These are phyloP conservation scores for Chrysolina haemoptera DNA, from an alignment of 2,888 invertebrate species.

Conservation along the genomic window DNA sequence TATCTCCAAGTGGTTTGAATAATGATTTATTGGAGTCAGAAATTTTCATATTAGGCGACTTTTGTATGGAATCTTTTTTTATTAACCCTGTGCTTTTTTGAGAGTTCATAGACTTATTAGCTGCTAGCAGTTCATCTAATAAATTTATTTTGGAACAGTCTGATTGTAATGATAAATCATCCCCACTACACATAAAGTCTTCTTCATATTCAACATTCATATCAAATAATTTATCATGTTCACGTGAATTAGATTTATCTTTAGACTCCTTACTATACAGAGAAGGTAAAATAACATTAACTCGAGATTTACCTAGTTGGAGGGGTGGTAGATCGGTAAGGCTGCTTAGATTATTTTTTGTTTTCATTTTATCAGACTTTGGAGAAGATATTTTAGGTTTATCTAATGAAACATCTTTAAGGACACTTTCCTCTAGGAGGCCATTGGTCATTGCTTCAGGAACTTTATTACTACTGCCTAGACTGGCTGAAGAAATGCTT, in stretches of 20 bases:
- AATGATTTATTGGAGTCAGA: constrained; percentile 4
- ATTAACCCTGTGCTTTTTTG: constrained; percentile 31
- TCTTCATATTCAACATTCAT: constrained; percentile 66
- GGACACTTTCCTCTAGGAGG: constrained; percentile 28
- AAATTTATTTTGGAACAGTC: constrained; percentile 44
- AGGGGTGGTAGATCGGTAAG: constrained; percentile 65
- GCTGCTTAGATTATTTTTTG: constrained; percentile 61
- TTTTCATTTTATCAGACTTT: constrained; percentile 61
- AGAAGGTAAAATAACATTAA: constrained; percentile 64
- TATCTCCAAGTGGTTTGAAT: background rate
- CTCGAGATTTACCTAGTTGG: constrained; percentile 61
- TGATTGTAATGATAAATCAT: constrained; percentile 51
- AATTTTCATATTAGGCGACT: constrained; percentile 33
- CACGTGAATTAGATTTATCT: constrained; percentile 61
- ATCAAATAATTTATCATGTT: constrained; percentile 64
- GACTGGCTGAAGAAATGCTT: constrained; percentile 35
- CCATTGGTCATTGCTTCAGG: constrained; percentile 41
- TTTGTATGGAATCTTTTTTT: constrained; percentile 40
- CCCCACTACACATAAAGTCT: constrained; percentile 63
- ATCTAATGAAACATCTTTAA: constrained; percentile 43
- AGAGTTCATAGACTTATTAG: constrained; percentile 26
- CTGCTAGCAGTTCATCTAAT: constrained; percentile 40
- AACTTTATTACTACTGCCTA: constrained; percentile 35
- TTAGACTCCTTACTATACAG: constrained; percentile 66
- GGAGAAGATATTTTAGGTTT: constrained; percentile 58